Evolutionary conservation across 2,888 invertebrate genomes (phyloP).

Genomic region (Xylocampa areola): DNA sequence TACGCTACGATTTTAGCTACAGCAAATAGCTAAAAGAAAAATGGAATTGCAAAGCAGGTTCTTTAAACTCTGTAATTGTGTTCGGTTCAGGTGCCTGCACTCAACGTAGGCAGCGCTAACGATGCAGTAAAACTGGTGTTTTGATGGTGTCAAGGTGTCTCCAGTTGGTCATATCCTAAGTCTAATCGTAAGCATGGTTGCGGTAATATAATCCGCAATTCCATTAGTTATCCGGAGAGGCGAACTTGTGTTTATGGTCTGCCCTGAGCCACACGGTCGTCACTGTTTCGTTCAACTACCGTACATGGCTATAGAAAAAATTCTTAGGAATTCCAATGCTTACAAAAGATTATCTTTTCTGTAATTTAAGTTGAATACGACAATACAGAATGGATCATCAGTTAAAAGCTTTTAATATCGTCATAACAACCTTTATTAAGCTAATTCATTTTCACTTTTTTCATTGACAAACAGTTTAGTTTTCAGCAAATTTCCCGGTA

Average conservation of each 20-base stretch:
- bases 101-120: constrained; percentile 44
- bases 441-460: too few species aligned
- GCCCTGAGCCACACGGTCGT: constrained; percentile 23
- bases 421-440: not conserved
- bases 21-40: constrained; percentile 6
- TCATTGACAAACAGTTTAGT: not conserved
- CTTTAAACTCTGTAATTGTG: constrained; percentile 17
- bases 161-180: constrained; percentile 51
- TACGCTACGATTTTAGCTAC: too few species aligned
- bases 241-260: constrained; percentile 61
- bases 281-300: constrained; percentile 30
- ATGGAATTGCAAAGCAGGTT: not conserved
- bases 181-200: constrained; percentile 55
- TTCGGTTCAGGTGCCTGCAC: constrained; percentile 26
- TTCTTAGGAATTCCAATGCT: constrained; percentile 19
- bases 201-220: constrained; percentile 69
- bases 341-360: constrained; percentile 1
- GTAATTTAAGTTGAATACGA: not conserved
- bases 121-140: constrained; percentile 43
- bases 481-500: not conserved
- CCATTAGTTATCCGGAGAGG: constrained; percentile 68
- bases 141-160: constrained; percentile 58
- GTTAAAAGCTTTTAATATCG: not conserved
- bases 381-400: too few species aligned
- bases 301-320: constrained; percentile 35